phyloP scores from a whole-genome alignment of 2,113 vertebrate genomes.

The Rhegmatorhina hoffmannsi region DNA sequence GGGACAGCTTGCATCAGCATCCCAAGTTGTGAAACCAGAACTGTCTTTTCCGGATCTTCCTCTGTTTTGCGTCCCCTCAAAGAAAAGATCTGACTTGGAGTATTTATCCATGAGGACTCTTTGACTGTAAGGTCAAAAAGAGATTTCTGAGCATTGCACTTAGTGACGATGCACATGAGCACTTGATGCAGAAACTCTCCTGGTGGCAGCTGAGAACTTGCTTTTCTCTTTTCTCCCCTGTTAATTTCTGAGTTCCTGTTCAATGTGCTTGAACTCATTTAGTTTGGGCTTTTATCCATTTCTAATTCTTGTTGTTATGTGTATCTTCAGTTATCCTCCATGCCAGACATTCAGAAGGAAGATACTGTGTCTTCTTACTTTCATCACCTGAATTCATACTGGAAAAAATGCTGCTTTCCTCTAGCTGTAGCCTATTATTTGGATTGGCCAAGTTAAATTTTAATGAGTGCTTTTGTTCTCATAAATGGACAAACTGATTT shows the following conservation, averaged over 20 bases:
- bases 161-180: not conserved
- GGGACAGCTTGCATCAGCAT: not conserved
- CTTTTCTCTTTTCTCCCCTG: not conserved
- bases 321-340: not conserved
- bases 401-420: not conserved
- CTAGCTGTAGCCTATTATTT: not conserved
- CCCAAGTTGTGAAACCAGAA: not conserved
- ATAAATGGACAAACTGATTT: not conserved
- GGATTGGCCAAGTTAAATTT: not conserved
- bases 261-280: not conserved
- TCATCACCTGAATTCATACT: not conserved
- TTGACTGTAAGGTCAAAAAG: not conserved
- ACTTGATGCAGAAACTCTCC: not conserved
- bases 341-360: not conserved
- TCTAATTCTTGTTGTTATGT: not conserved
- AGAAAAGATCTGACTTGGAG: not conserved
- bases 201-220: not conserved
- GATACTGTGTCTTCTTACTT: not conserved
- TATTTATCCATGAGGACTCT: not conserved
- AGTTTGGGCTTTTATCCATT: not conserved
- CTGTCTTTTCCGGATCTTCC: not conserved
- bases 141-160: not conserved
- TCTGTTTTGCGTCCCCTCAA: not conserved
- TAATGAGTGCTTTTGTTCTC: not conserved
- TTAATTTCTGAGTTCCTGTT: not conserved